These are phyloP conservation scores for Eumaeus atala DNA, from an alignment of 1,140 invertebrate species.

Conservation along the genomic window DNA sequence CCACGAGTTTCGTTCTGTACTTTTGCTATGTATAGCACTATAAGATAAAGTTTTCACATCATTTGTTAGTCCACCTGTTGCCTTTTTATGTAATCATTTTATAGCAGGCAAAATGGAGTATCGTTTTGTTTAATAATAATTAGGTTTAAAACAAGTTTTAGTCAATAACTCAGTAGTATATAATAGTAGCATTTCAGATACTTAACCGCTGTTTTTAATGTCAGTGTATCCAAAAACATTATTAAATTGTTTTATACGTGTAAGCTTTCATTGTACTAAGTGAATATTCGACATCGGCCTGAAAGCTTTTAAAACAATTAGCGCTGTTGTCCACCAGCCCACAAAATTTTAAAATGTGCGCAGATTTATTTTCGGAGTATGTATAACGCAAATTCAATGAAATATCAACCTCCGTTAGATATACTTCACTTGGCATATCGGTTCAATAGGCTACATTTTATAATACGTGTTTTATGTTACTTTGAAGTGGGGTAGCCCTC, in stretches of 20 bases:
- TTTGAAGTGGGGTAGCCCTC: slow-evolving; percentile 57
- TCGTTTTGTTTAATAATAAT: no score
- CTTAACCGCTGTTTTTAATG: neutral
- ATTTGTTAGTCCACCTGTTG: no score
- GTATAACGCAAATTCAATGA: slow-evolving; percentile 36
- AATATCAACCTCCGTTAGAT: slow-evolving; percentile 38
- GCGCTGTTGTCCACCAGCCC: slow-evolving; percentile 28
- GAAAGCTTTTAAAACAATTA: slow-evolving; percentile 64
- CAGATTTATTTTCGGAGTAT: slow-evolving; percentile 23
- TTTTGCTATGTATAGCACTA: no score
- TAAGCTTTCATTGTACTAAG: slow-evolving; percentile 31
- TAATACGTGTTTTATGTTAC: slow-evolving; percentile 42
- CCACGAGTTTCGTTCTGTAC: no score
- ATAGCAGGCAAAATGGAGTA: no score
- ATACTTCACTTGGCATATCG: slow-evolving; percentile 52
- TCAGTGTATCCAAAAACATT: slow-evolving; percentile 14
- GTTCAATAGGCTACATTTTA: slow-evolving; percentile 37
- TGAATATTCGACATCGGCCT: slow-evolving; percentile 30
- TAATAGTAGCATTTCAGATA: neutral
- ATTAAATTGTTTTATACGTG: slow-evolving; percentile 21
- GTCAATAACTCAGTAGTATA: no score
- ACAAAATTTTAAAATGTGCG: slow-evolving; percentile 20
- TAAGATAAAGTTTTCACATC: no score
- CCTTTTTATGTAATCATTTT: no score
- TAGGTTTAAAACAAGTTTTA: no score